Evolutionary conservation across 2,888 invertebrate genomes (phyloP), one percentile per base, ranked within the genome.

Genomic region (Nomada flava): DNA sequence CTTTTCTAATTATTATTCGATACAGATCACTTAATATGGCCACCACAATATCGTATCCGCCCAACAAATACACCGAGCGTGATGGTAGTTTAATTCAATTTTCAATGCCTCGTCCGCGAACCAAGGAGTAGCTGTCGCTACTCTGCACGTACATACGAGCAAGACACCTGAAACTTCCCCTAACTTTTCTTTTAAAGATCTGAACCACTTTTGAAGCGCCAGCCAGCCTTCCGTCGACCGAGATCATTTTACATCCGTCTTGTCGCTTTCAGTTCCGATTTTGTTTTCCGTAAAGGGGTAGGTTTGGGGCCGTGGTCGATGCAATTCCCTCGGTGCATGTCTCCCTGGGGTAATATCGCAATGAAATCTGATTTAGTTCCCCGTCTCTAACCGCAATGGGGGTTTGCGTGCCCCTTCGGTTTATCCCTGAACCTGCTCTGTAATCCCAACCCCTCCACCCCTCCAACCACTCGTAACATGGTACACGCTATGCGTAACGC

Each of bases 401-500:
- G 76, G 74, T 68, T 57, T 69, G 65, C 23, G 60, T 68, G 59
- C 75, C 79, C 84, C 82, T 79, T 85, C 82, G 82, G 87, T 84
- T 88, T 88, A 86, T 85, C 82, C 83, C 59, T 82, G 68, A 75
- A 71, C 74, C 87, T 65, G 44, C 77, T 83, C 77, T 83, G 77
- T 79, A 36, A 36, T 36, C 36, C 36, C 36, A 7, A 0, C 5
- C 36, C 7, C 36, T 7, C 36, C 81, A 52, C 50, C 81, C 80
- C 72, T 42, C 60, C 60, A 77, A 36, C 71, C 71, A 72, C 88
- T 85, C 73, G 82, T 85, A 79, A 82, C 81, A 77, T 80, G 81
- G 62, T 76, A 83, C 83, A 87, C 79, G 86, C 69, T 84, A 82
- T 73, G 83, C 82, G 85, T 88, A 88, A 89, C 88, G 88, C 85